Conservation (phyloP, 2,113 vertebrate genomes). For the Chionis minor region DNA sequence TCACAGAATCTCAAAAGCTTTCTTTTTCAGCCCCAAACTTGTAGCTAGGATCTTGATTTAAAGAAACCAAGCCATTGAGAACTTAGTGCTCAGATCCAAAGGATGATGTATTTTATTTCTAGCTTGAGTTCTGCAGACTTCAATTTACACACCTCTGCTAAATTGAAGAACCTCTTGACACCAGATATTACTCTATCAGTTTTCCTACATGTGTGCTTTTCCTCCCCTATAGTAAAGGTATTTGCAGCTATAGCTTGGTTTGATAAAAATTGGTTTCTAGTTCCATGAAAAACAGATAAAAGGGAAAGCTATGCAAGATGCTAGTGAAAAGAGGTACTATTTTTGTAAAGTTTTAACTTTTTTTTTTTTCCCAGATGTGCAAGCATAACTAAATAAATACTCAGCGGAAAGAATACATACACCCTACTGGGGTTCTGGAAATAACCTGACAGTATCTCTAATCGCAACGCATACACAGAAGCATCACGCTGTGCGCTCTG, state of each 20-base stretch:
- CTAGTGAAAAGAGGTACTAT: not conserved
- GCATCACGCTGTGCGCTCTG: not conserved
- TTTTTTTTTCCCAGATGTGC: not conserved
- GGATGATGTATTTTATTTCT: not conserved
- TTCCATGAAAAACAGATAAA: not conserved
- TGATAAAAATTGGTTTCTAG: not conserved
- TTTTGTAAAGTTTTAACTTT: not conserved
- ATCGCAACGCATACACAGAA: not conserved
- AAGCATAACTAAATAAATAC: slow-evolving; percentile 33
- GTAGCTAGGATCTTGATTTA: not conserved
- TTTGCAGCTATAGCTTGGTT: not conserved
- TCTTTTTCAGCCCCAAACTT: not conserved
- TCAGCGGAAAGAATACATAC: not conserved
- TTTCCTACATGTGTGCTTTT: not conserved
- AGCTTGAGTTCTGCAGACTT: not conserved
- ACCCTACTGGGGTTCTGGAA: slow-evolving; percentile 1
- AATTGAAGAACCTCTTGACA: not conserved
- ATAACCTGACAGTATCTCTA: slow-evolving; percentile 9
- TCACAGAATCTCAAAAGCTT: not conserved
- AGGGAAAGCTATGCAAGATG: not conserved
- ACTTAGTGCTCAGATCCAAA: not conserved
- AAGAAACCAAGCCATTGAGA: not conserved
- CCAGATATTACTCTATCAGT: not conserved
- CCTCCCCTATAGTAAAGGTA: not conserved
- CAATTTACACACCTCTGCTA: not conserved